A percentile compares a stretch with the other conserved stretches of the same genome.
Evolutionary conservation across 2,113 vertebrate species (phyloP).

Genomic region (Dinomys branickii): DNA sequence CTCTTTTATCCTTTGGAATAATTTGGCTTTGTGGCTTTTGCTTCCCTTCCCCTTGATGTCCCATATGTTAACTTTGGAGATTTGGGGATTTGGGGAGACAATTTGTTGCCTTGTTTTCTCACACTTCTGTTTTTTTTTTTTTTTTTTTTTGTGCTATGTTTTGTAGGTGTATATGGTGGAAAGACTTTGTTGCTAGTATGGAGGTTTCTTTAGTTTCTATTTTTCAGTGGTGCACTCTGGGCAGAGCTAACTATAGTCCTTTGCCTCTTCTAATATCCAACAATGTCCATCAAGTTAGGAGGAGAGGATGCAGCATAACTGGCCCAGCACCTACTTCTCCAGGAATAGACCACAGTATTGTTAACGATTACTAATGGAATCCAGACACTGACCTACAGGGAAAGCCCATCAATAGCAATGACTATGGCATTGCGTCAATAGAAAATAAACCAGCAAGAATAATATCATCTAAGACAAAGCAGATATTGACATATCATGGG

Average conservation of each 20-base stretch:
- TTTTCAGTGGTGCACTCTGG: not conserved
- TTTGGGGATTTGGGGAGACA: not conserved
- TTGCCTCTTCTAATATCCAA: not conserved
- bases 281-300: not conserved
- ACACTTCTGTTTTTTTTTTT: not conserved
- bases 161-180: not conserved
- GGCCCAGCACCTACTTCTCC: not conserved
- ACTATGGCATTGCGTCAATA: not conserved
- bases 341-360: not conserved
- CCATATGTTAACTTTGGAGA: not conserved
- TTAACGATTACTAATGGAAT: not conserved
- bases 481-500: not conserved
- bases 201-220: not conserved
- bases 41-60: not conserved
- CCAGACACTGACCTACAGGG: not conserved
- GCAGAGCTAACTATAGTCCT: not conserved
- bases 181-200: not conserved
- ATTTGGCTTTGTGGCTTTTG: not conserved
- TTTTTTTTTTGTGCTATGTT: not conserved
- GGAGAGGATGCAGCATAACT: not conserved
- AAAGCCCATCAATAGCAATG: not conserved
- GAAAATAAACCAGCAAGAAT: not conserved
- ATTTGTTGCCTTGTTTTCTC: not conserved
- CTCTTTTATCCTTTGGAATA: not conserved
- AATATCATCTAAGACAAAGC: not conserved